Evolutionary conservation across 2,113 vertebrate species (phyloP), one percentile per base, ranked within the genome.

Genomic region (Potamarius usumacintae): DNA sequence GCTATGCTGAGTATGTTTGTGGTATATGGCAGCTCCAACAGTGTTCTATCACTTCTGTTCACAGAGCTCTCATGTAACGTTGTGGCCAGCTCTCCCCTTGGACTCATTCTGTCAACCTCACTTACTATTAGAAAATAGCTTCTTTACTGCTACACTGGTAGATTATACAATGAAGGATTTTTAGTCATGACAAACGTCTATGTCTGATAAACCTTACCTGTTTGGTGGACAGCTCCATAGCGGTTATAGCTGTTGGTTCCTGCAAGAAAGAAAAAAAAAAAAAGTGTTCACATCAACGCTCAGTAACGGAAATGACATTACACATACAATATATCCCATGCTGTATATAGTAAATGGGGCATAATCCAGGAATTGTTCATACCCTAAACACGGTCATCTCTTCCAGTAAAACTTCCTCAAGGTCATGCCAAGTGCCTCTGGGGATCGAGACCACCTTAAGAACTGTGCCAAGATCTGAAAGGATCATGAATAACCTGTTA

Each of bases 351-450:
- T 42, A 30, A 25, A 0, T 79, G 14, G 15, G 30, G 62, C 42
- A 62, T 20, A 30, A 76, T 82, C 5, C 55, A 62, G 25, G 52
- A 58, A 63, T 20, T 82, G n/a, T 57, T 57, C 22, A 92, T 95
- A 99, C 98, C 95, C 95, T 95, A 92, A 99, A 98, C 74, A 99
- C 97, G 85, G 97, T 96, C 96, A 99, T 98, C 96, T 99, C 98
- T 94, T 99, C 98, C 91, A 99, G 91, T 72, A 99, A 94, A 84
- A 99, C 98, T 94, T 99, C 98, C 91, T 99, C 98, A 92, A 99
- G 94, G 88, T 99, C 98, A 86, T 98, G 96, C 98, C 98, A 99
- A 72, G 97, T 99, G 89, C 98, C 97, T 94, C 97, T 96, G 71
- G 98, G 98, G 93, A 99, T 96, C 58, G 97, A 97, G 89, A 99